Base-by-base conservation (phyloP, 2,888 invertebrate genomes). In the Melieria omissa region DNA sequence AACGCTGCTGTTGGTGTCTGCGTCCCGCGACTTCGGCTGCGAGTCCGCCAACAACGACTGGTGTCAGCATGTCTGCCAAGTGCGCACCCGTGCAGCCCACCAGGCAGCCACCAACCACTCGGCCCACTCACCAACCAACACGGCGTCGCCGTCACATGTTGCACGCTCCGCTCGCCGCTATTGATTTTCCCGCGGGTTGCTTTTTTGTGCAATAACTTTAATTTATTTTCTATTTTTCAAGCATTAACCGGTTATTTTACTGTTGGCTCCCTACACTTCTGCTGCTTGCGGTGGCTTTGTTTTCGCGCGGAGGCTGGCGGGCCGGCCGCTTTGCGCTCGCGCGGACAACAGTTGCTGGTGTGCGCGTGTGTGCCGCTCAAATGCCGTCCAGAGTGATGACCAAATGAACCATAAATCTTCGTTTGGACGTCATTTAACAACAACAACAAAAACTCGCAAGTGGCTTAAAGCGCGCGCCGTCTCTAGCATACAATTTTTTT, bases 61-160 rank as follows among this genome's bases (percentile, higher is more conserved):
- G 69, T 69, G 69, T 69, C 69, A 69, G 69, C 69, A 10, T 69
- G 69, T 69, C 69, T 69, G 47, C 67, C 29, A 29, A 29, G 29
- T 29, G 29, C 29, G 29, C 29, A 29, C 29, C 29, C 29, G 29
- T 29, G 29, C 29, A 29, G 29, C 29, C 29, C 29, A 29, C 29
- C 29, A 29, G 29, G 3, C 29, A 29, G 29, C 29, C 29, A 29
- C 29, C 29, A 29, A 29, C 29, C 29, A 29, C 29, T 29, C 29
- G 29, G 1, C 29, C 1, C 2, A 1, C 1, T 2, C 29, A 29
- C 29, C 29, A 29, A 3, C 29, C 29, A 29, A 29, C 29, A 29
- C 29, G 3, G 29, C 3, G 29, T 29, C 29, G 29, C 29, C 60
- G 66, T 67, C 66, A 67, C 66, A 60, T 67, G 42, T 67, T 49